Percentiles rank a stretch among this genome's conserved stretches.
phyloP scores from a whole-genome alignment of 1,140 invertebrate genomes.

The Paraescarpia echinospica region DNA sequence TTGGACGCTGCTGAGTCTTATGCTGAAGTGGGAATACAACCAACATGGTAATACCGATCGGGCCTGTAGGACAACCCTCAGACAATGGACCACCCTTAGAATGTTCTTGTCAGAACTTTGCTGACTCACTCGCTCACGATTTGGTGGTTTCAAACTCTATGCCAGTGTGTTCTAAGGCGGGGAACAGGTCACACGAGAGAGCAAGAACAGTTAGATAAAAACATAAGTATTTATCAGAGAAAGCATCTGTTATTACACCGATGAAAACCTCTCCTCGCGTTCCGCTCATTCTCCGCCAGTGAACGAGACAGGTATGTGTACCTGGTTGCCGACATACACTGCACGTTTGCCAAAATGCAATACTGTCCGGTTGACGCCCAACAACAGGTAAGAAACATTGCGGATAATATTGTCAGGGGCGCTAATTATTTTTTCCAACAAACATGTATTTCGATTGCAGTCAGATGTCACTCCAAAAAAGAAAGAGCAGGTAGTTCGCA shows the following conservation, averaged over 20 bases:
- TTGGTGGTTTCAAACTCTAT: no score
- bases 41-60: no score
- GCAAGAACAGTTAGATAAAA: background rate
- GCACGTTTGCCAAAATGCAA: background rate
- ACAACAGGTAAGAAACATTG: background rate
- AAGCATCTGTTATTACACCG: background rate
- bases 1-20: no score
- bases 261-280: background rate
- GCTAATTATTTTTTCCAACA: background rate
- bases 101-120: no score
- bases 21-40: no score
- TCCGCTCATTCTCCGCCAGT: background rate
- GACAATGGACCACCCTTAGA: no score
- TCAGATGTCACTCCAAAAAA: background rate
- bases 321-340: background rate
- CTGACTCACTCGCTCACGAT: no score
- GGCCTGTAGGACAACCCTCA: no score
- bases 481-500: background rate
- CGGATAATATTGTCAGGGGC: background rate
- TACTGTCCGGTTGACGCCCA: background rate
- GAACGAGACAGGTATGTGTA: background rate
- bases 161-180: no score
- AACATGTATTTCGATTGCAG: background rate
- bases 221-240: background rate
- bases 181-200: no score